phyloP scores from a whole-genome alignment of 2,113 vertebrate species.

The Peromyscus polionotus region DNA sequence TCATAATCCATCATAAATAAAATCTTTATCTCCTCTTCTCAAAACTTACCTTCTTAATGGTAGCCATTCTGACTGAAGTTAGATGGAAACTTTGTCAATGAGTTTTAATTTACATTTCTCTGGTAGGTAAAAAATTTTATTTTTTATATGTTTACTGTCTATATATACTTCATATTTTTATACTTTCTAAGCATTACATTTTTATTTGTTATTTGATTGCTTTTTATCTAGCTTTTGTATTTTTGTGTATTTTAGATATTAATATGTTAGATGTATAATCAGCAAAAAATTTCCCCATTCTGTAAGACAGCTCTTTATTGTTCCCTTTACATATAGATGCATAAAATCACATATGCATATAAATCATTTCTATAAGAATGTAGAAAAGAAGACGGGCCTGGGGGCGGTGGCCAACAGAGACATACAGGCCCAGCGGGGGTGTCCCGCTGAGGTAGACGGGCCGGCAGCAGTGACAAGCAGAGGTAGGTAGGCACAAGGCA shows the following conservation, averaged over 20 bases:
- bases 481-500: no score
- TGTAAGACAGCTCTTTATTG: not conserved
- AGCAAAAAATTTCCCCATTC: not conserved
- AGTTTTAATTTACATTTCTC: not conserved
- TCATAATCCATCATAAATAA: conserved; percentile 53
- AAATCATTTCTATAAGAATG: not conserved
- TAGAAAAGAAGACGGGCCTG: not conserved
- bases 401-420: no score
- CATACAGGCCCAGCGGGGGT: no score
- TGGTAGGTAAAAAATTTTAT: not conserved
- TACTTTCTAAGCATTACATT: not conserved
- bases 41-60: not conserved
- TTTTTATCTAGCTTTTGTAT: not conserved
- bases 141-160: not conserved
- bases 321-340: not conserved
- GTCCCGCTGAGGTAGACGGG: no score
- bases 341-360: not conserved
- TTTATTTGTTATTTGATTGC: not conserved
- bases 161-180: not conserved
- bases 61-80: no score
- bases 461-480: no score
- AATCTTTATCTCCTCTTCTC: not conserved
- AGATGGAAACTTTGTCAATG: no score
- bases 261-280: not conserved
- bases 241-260: not conserved